phyloP scores from a whole-genome alignment of 2,113 vertebrate species.

The Zapornia atra region DNA sequence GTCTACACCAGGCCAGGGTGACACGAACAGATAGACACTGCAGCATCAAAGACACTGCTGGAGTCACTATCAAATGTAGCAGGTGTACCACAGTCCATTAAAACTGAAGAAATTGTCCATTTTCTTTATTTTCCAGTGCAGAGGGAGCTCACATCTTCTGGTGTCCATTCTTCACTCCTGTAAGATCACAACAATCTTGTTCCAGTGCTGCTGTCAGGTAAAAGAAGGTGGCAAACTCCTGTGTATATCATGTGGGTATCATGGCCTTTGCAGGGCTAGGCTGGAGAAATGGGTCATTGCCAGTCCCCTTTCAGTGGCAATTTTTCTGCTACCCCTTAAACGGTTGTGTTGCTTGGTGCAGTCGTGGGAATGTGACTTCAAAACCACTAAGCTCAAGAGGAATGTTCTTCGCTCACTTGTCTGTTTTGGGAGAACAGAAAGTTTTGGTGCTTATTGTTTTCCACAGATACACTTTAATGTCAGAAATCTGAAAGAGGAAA shows the following conservation, averaged over 20 bases:
- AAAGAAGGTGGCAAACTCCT: conserved; percentile 17
- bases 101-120: not conserved
- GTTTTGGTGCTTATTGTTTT: conserved; percentile 72
- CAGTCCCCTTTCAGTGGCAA: not conserved
- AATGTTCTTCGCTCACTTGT: not conserved
- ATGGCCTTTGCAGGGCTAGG: not conserved
- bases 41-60: not conserved
- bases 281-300: not conserved
- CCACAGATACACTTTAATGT: conserved; percentile 53
- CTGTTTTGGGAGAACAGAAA: not conserved
- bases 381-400: conserved; percentile 74
- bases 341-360: not conserved
- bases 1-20: not conserved
- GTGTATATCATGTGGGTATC: not conserved
- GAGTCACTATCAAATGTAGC: not conserved
- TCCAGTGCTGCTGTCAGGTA: conserved; percentile 51
- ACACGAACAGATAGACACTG: not conserved
- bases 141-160: conserved; percentile 26
- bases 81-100: not conserved
- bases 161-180: conserved; percentile 22
- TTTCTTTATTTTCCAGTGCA: not conserved
- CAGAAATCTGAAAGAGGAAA: not conserved
- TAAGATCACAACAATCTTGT: conserved; percentile 30
- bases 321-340: not conserved
- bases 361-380: conserved; percentile 67